phyloP scores from a whole-genome alignment of 2,797 vertebrate genomes.

The Neostethus bicornis region DNA sequence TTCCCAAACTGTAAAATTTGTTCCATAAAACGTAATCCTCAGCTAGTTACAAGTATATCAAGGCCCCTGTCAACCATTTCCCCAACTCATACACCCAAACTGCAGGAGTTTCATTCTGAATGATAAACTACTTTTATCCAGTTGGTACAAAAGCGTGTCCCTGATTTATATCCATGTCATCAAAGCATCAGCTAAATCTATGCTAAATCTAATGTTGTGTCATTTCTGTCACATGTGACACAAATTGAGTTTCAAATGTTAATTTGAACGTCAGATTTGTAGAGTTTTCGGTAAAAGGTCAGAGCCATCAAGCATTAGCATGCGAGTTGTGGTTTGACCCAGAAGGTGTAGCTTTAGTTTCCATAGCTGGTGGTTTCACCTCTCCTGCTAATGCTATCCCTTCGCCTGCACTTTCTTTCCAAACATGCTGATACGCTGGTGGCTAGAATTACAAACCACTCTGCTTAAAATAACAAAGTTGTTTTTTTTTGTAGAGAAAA shows the following conservation, averaged over 20 bases:
- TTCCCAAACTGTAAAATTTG: conserved; percentile 65
- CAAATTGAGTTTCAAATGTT: not conserved
- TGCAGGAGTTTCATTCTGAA: conserved; percentile 21
- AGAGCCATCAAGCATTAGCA: not conserved
- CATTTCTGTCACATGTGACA: not conserved
- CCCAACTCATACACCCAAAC: conserved; percentile 9
- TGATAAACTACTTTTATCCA: conserved; percentile 60
- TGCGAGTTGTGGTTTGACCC: conserved; percentile 52
- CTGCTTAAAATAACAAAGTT: conserved; percentile 35
- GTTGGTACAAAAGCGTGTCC: conserved; percentile 11
- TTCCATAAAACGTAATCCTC: conserved; percentile 70
- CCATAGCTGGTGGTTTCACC: conserved; percentile 49
- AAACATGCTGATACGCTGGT: conserved; percentile 42
- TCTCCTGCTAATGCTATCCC: conserved; percentile 39
- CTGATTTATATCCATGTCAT: conserved; percentile 22
- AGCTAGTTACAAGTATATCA: conserved; percentile 72
- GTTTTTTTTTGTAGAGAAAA: conserved; percentile 8
- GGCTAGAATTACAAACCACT: conserved; percentile 37
- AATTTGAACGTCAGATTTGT: conserved; percentile 6
- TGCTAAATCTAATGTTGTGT: conserved; percentile 42
- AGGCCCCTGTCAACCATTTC: conserved; percentile 40
- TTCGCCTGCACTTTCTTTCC: conserved; percentile 37
- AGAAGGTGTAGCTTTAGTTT: conserved; percentile 37
- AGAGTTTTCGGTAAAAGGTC: conserved; percentile 2
- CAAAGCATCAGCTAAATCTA: conserved; percentile 22